These are phyloP conservation scores for Poliocrania exsul DNA, from an alignment of 2,797 vertebrate genomes.

Conservation along the genomic window DNA sequence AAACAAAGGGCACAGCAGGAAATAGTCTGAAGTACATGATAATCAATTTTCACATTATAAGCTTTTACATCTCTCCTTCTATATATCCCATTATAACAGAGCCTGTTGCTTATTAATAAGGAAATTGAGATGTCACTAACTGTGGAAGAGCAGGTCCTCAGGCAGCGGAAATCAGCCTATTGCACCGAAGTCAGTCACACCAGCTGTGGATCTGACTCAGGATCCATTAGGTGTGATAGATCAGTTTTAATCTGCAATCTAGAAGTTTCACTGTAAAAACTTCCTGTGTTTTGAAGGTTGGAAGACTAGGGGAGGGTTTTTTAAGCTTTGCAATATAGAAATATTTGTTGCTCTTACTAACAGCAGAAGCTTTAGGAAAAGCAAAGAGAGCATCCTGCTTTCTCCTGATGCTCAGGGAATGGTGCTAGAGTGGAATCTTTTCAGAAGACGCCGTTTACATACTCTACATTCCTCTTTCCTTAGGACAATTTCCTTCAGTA, in stretches of 20 bases:
- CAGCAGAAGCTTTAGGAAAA: neutral
- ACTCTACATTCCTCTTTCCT: neutral
- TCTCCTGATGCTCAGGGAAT: neutral
- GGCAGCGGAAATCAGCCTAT: neutral
- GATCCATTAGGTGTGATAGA: neutral
- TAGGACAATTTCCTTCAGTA: neutral
- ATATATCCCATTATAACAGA: constrained; percentile 38
- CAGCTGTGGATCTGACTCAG: neutral
- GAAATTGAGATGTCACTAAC: constrained; percentile 56
- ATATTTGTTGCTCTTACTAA: neutral
- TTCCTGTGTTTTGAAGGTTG: neutral
- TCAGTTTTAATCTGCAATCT: neutral
- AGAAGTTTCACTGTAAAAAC: neutral
- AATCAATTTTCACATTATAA: constrained; percentile 69
- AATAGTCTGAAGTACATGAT: constrained; percentile 52
- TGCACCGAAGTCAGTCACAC: neutral
- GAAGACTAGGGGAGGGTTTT: neutral
- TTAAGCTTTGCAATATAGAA: neutral
- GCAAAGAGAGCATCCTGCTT: fast-evolving
- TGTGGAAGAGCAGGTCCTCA: constrained; percentile 23
- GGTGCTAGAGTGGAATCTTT: neutral
- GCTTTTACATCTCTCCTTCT: constrained; percentile 56
- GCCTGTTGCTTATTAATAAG: constrained; percentile 56
- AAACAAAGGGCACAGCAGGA: constrained; percentile 66
- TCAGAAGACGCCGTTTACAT: neutral